Conservation (phyloP, 2,888 invertebrate genomes). For the Cryptosula pallasiana region DNA sequence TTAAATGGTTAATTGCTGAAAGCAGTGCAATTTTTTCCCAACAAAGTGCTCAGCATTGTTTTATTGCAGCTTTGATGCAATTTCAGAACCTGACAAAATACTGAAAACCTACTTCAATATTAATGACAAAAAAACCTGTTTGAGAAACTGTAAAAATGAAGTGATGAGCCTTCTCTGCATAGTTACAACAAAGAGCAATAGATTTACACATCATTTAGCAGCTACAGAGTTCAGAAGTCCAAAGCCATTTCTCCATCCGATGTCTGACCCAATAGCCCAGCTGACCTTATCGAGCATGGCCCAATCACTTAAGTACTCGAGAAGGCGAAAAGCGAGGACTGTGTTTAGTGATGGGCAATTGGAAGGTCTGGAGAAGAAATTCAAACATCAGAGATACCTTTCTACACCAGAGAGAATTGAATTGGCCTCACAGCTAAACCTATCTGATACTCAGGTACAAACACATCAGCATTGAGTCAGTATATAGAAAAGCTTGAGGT, state of each 20-base stretch:
- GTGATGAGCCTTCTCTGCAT: too few relatives aligned
- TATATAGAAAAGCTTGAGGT: too few relatives aligned
- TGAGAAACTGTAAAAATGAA: too few relatives aligned
- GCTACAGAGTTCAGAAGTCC: slow-evolving; percentile 1
- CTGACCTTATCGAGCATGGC: slow-evolving; percentile 8
- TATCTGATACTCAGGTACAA: slow-evolving; percentile 77
- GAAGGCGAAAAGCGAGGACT: slow-evolving; percentile 91
- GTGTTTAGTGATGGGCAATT: slow-evolving; percentile 68
- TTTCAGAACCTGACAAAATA: too few relatives aligned
- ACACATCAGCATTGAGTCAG: not conserved
- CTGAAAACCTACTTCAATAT: too few relatives aligned
- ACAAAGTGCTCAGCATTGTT: too few relatives aligned
- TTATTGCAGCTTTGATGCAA: too few relatives aligned
- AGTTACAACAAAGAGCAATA: not conserved
- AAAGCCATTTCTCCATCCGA: not conserved
- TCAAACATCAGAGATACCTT: slow-evolving; percentile 88
- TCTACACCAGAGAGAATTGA: slow-evolving; percentile 95
- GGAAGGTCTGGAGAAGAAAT: slow-evolving; percentile 83
- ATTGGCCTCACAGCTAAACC: slow-evolving; percentile 80
- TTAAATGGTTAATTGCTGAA: too few relatives aligned
- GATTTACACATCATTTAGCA: not conserved
- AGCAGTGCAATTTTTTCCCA: too few relatives aligned
- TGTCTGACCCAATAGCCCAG: slow-evolving; percentile 16
- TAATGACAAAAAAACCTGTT: too few relatives aligned
- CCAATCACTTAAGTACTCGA: slow-evolving; percentile 70